phyloP scores from a whole-genome alignment of 2,888 invertebrate species.

The Encarsia formosa region DNA sequence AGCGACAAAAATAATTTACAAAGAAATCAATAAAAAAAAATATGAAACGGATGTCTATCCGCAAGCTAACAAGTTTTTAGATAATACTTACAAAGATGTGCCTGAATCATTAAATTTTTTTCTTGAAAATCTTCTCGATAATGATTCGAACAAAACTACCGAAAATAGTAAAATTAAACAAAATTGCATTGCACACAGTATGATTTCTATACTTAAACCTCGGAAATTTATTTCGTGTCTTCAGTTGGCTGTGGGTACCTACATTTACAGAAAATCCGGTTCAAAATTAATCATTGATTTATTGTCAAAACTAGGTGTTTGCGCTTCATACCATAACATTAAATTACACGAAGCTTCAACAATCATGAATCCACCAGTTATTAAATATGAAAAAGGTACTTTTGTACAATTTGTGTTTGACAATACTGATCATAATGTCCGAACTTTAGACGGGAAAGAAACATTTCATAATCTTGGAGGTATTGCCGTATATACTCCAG shows the following conservation, averaged over 20 bases:
- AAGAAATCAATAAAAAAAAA: constrained; percentile 5
- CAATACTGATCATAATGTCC: constrained; percentile 1
- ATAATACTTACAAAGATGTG: constrained; percentile 7
- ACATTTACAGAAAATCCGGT: constrained; percentile 19
- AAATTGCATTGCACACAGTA: not conserved
- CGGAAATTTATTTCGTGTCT: constrained; percentile 16
- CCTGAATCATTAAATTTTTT: constrained; percentile 9
- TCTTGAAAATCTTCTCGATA: not conserved
- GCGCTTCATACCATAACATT: constrained; percentile 11
- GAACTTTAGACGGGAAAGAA: constrained; percentile 5
- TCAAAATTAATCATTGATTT: constrained; percentile 20
- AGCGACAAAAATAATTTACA: constrained; percentile 13
- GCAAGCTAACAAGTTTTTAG: constrained; percentile 7
- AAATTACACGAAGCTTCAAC: constrained; percentile 21
- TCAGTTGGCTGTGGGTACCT: constrained; percentile 17
- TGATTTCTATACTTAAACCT: constrained; percentile 7
- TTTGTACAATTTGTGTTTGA: not conserved
- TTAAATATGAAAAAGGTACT: too few species aligned
- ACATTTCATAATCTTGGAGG: too few species aligned
- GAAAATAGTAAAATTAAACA: not conserved
- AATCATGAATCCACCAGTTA: not conserved
- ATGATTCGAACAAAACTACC: not conserved
- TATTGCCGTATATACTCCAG: not conserved
- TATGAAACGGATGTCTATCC: not conserved
- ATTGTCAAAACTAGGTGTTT: constrained; percentile 16